Base-by-base conservation (phyloP, 2,797 vertebrate genomes). In the Triplophysa bombifrons region DNA sequence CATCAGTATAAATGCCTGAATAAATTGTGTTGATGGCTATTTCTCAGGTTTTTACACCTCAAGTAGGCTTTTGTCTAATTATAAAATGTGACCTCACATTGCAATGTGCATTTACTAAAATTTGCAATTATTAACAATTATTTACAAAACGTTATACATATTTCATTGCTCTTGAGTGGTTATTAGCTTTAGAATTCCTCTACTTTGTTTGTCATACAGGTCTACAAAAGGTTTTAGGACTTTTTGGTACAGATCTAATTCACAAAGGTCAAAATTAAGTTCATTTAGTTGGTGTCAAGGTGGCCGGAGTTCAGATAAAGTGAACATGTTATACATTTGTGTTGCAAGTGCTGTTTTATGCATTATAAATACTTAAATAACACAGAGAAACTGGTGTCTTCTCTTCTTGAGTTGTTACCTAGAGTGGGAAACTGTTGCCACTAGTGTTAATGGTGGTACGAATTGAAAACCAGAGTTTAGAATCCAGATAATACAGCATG, bases 91-190 rank as follows among this genome's bases (percentile, higher is more conserved):
- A 38, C 30, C 30, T 74, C 3, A 22, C 25, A 34, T 12, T 30
- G 13, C 27, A 25, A 30, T 34, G 27, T 53, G 60, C 27, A 41
- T 38, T 51, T 64, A 53, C 27, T 22, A 12, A 51, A 74, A 64
- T 27, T 27, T 27, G 25, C 25, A 27, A 27, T 27, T 27, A 27
- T 27, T n/a, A n/a, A n/a, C n/a, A n/a, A n/a, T n/a, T n/a, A n/a
- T n/a, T n/a, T n/a, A 19, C 19, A 5, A 20, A 63, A 74, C 27
- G 3, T 51, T 9, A 41, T 41, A 30, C n/a, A 53, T 73, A n/a
- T 61, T 73, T 73, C 19, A 48, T 65, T 51, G 72, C 61, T 38
- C 5, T n/a, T 64, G n/a, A 65, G 27, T 25, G 19, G 61, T 74
- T 63, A 34, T 34, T 34, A 48, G 27, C 27, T 41, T 41, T 41